A percentile compares a stretch with the other conserved stretches of the same genome.
These are phyloP conservation scores for Cochlearius cochlearius DNA, from an alignment of 2,113 vertebrate genomes.

Conservation along the genomic window DNA sequence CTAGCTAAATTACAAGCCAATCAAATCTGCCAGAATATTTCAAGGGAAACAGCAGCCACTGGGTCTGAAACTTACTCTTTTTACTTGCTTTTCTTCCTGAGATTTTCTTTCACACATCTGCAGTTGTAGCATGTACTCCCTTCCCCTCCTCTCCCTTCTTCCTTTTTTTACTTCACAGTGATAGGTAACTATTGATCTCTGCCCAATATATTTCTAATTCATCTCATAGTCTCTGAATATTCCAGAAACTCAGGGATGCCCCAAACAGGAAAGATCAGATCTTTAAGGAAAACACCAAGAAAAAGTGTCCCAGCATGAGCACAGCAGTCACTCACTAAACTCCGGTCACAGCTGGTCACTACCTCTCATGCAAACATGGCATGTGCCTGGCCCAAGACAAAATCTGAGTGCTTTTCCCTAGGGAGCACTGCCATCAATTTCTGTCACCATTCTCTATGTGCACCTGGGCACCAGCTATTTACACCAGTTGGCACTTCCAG, in stretches of 20 bases:
- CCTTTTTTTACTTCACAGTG: neutral
- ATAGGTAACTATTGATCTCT: neutral
- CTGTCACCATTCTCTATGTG: neutral
- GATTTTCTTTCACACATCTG: neutral
- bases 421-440: neutral
- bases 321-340: neutral
- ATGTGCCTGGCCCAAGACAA: neutral
- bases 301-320: neutral
- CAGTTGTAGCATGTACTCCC: neutral
- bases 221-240: neutral
- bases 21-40: neutral
- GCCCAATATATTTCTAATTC: neutral
- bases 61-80: neutral
- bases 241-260: neutral
- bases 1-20: neutral
- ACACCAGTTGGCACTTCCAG: conserved; percentile 33
- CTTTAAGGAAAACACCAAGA: neutral
- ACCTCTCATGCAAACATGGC: neutral
- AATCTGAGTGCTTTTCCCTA: neutral
- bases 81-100: neutral
- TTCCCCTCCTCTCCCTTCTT: neutral
- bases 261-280: neutral
- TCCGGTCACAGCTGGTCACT: neutral
- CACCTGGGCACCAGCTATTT: conserved; percentile 46
- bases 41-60: neutral